Conservation (phyloP, 2,113 vertebrate genomes). For the Apistogramma diplotaenia region DNA sequence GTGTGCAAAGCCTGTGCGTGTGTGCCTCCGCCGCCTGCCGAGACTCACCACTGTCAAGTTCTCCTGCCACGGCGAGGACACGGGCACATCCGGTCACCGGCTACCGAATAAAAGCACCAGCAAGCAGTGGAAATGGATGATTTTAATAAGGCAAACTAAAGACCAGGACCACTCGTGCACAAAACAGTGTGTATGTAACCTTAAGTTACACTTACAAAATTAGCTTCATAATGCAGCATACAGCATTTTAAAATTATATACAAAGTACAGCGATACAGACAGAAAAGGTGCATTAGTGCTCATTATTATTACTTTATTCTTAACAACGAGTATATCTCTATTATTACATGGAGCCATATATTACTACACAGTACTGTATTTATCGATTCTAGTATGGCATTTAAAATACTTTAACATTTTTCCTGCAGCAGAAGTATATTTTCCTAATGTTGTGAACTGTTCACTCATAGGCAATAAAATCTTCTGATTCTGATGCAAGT, state of each 20-base stretch:
- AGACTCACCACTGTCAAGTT: conserved; percentile 68
- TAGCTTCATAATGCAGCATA: too few species aligned
- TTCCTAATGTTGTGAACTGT: too few species aligned
- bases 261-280: background rate
- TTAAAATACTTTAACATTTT: background rate
- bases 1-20: conserved; percentile 37
- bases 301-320: background rate
- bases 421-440: background rate
- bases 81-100: conserved; percentile 28
- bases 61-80: background rate
- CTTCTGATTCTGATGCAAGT: too few species aligned
- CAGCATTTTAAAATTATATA: background rate
- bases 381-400: accelerated
- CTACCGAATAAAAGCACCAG: conserved; percentile 38
- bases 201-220: background rate
- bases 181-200: background rate
- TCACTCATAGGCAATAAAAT: too few species aligned
- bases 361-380: background rate
- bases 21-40: conserved; percentile 82
- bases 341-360: background rate
- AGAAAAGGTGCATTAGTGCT: background rate
- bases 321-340: background rate
- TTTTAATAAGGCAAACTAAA: background rate
- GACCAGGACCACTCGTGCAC: background rate
- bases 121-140: background rate